Evolutionary conservation across 1,140 invertebrate species (phyloP), one percentile per base, ranked within the genome.

Genomic region (Atta cephalotes): DNA sequence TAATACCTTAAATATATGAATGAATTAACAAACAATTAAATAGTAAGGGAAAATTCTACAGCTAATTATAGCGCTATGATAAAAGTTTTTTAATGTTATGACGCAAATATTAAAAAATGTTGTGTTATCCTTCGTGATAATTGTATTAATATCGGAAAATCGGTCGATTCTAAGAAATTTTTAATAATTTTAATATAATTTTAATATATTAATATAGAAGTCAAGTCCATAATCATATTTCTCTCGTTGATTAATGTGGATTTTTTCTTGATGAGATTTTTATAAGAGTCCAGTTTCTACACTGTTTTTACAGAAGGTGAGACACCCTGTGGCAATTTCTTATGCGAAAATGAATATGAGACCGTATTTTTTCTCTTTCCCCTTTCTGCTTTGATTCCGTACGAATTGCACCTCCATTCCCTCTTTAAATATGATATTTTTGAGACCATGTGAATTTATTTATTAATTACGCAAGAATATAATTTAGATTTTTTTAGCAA

Each of bases 401-500:
- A 35, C 2, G 28, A 63, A 35, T 18, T 65, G 7, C 16, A 16
- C 28, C 3, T 9, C 9, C 39, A 45, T 45, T 45, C 9, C 39
- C 28, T 9, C 63, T 65, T 65, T 65, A 16, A 31, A 35, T 58
- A 58, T 65, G 28, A 65, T 35, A 16, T 16, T 51, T 63, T 28
- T 0, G 60, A 7, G 25, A 62, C 28, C 62, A 2, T 65, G 6
- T 0, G 28, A 65, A 16, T 65, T 65, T 65, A 39, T 21, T 68
- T 35, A 68, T 68, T 68, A 68, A 68, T 68, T 68, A 21, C 25
- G 25, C 35, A 49, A 9, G 6, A 45, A 49, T 49, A 16, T 70
- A 70, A 70, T 70, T 70, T 70, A 45, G 5, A 70, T 12, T 70
- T 70, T 70, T 70, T 70, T 70, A 70, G 5, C 18, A 21, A 18